These are phyloP conservation scores for Apostichopus californicus DNA, from an alignment of 35 echinoderm and acorn worm species.

Conservation along the genomic window DNA sequence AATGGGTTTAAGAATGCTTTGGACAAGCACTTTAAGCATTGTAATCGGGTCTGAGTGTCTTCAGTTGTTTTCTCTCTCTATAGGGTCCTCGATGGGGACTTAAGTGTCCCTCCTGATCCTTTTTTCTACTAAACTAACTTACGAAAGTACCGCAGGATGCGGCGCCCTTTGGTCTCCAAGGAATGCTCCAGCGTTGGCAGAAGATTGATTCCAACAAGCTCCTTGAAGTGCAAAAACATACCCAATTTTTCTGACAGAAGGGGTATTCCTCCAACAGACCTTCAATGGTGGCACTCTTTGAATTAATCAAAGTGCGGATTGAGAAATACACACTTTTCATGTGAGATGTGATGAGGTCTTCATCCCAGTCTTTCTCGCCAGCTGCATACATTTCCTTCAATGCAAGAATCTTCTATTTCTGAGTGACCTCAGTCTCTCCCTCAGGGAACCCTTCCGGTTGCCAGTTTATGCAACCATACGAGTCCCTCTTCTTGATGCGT, in stretches of 20 bases:
- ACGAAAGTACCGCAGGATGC: conserved; percentile 12
- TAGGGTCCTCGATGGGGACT: no score
- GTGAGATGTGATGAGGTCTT: not conserved
- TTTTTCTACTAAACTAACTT: no score
- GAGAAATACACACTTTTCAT: not conserved
- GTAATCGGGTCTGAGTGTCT: no score
- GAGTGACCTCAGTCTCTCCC: not conserved
- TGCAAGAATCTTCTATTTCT: not conserved
- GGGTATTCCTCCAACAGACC: not conserved
- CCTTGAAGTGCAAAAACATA: not conserved
- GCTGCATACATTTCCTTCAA: not conserved
- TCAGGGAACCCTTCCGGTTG: not conserved
- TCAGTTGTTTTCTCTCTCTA: no score
- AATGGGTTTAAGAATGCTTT: no score
- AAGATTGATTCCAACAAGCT: conserved; percentile 1
- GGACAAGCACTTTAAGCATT: no score
- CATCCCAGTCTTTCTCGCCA: not conserved
- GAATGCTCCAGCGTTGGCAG: not conserved
- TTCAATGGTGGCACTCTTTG: conserved; percentile 3
- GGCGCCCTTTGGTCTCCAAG: not conserved
- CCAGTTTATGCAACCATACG: not conserved
- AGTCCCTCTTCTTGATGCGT: not conserved
- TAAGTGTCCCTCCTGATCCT: no score
- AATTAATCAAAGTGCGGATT: conserved; percentile 16
- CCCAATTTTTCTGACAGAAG: not conserved